Conservation (phyloP, 1,140 invertebrate species). For the Panagrolaimus sp. region DNA sequence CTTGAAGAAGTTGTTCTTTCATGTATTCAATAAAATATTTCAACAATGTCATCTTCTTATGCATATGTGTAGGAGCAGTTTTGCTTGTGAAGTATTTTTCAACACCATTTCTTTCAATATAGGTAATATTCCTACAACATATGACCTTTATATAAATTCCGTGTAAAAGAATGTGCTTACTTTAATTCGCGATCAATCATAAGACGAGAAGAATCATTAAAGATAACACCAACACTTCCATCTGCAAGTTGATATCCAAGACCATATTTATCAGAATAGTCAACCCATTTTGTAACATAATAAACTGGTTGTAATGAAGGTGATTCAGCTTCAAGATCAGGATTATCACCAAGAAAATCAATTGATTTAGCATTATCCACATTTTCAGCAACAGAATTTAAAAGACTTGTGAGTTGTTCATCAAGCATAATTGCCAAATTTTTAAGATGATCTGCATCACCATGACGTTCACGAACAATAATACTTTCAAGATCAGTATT, state of each 20-base stretch:
- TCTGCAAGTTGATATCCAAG: conserved; percentile 53
- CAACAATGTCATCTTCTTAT: conserved; percentile 92
- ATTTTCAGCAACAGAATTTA: no score
- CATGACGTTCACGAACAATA: no score
- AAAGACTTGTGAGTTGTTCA: no score
- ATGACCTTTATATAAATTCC: neutral
- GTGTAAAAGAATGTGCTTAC: neutral
- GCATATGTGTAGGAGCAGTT: conserved; percentile 73
- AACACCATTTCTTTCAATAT: conserved; percentile 79
- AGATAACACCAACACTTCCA: conserved; percentile 51
- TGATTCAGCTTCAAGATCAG: conserved; percentile 23
- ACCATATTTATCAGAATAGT: conserved; percentile 54
- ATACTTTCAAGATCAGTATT: no score
- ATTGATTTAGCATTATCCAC: neutral
- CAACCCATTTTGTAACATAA: conserved; percentile 53
- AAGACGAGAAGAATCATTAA: conserved; percentile 51
- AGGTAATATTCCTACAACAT: conserved; percentile 79
- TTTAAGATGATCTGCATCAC: no score
- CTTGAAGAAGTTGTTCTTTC: conserved; percentile 90
- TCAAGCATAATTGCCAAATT: no score
- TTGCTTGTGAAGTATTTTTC: conserved; percentile 82
- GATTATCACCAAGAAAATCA: neutral
- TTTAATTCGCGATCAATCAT: conserved; percentile 41
- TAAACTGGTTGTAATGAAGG: conserved; percentile 36
- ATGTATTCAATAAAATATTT: conserved; percentile 96